Conservation (phyloP, 1,140 invertebrate genomes). For the Uloborus diversus region DNA sequence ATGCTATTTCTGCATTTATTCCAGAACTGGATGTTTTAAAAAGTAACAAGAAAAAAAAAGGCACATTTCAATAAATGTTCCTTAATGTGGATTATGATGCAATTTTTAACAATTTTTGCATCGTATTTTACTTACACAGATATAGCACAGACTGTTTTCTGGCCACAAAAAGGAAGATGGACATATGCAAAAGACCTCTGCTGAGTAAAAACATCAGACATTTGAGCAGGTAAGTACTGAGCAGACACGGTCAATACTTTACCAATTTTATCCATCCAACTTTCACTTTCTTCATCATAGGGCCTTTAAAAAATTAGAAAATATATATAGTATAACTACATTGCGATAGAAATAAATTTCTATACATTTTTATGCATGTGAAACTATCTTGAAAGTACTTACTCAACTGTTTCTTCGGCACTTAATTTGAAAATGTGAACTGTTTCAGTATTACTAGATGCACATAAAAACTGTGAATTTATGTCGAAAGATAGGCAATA, state of each 20-base stretch:
- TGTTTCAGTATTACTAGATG: conserved; percentile 97
- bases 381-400: too few species aligned
- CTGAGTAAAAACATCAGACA: conserved; percentile 82
- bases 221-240: conserved; percentile 87
- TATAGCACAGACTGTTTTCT: conserved; percentile 83
- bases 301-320: not conserved
- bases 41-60: not conserved
- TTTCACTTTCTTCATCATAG: conserved; percentile 5
- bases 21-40: too few species aligned
- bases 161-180: conserved; percentile 81
- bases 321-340: too few species aligned
- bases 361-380: too few species aligned
- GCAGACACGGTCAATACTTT: conserved; percentile 80
- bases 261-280: conserved; percentile 66
- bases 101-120: not conserved
- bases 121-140: conserved; percentile 73
- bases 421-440: conserved; percentile 95
- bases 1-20: too few species aligned
- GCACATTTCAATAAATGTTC: not conserved
- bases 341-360: too few species aligned
- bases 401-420: conserved; percentile 10
- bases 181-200: conserved; percentile 93
- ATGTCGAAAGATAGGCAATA: conserved; percentile 91
- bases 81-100: not conserved
- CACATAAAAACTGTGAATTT: conserved; percentile 88